Evolutionary conservation across 2,113 vertebrate genomes (phyloP).

Genomic region (Takifugu flavidus): DNA sequence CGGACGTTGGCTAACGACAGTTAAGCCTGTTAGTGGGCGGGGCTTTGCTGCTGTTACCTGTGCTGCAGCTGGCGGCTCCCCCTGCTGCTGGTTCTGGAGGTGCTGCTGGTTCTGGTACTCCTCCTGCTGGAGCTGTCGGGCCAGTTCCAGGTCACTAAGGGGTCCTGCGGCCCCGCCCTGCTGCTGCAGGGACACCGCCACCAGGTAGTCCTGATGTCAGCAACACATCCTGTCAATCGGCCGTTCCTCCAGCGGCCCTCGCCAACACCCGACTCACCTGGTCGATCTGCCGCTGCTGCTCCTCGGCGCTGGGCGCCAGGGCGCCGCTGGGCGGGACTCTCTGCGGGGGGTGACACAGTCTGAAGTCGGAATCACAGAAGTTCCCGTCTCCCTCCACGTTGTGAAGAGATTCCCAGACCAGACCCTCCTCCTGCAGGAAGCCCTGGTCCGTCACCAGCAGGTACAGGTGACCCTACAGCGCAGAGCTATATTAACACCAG

Average conservation of each 20-base stretch:
- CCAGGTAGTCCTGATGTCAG: constrained; percentile 83
- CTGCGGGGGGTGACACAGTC: constrained; percentile 78
- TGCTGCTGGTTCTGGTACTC: constrained; percentile 84
- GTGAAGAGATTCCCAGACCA: constrained; percentile 93
- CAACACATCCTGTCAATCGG: not conserved
- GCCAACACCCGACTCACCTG: constrained; percentile 64
- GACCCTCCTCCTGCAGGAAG: constrained; percentile 84
- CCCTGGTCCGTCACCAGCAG: constrained; percentile 93
- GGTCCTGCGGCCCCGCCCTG: constrained; percentile 63
- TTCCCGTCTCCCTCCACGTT: constrained; percentile 91
- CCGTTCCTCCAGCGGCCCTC: accelerated
- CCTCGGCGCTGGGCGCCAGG: constrained; percentile 46
- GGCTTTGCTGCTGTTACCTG: constrained; percentile 16
- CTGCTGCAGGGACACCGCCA: constrained; percentile 86
- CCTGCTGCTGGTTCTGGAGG: constrained; percentile 73
- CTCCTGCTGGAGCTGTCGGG: constrained; percentile 87
- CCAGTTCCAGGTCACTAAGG: constrained; percentile 90
- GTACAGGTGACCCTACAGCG: constrained; percentile 85
- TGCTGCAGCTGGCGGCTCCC: constrained; percentile 50
- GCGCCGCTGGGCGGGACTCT: constrained; percentile 21
- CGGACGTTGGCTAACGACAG: not conserved
- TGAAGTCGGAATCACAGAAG: constrained; percentile 88
- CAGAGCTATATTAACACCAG: not conserved
- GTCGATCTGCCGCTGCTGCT: constrained; percentile 85
- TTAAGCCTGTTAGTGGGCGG: not conserved